Evolutionary conservation across 2,888 invertebrate species (phyloP), one percentile per base, ranked within the genome.

Genomic region (Synergus laeviventris): DNA sequence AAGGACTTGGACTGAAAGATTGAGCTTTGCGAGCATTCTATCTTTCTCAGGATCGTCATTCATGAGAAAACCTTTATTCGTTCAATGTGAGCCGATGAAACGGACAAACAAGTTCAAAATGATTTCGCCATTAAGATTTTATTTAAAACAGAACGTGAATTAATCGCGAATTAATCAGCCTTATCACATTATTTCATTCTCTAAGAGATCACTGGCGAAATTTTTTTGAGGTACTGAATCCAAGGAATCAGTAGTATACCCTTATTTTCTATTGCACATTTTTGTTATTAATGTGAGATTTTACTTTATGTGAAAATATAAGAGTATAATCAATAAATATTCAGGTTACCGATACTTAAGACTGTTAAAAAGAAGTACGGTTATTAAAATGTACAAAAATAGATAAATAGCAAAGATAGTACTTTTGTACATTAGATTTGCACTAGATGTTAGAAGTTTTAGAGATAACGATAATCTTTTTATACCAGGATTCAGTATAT

Each of bases 1-100:
- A 83, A 88, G 81, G 84, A 85, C 86, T 83, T n/a, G 18, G 62
- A 62, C 62, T 62, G 38, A 62, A 62, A 38, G 38, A 62, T 62
- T 18, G 38, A 38, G 49, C 49, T 70, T 70, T 70, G 16, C 49
- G 70, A 70, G 70, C 49, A 70, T 70, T 70, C 49, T 49, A 49
- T 70, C 70, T 70, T 70, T 70, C 70, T 70, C 70, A 49, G 49
- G 70, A 70, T 70, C 31, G 45, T 49, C 70, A 70, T 12, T 70
- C 49, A n/a, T 31, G 49, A 70, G 49, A 70, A 70, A 70, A 66
- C 45, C 42, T 36, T n/a, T 11, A 45, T 24, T 49, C 18, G 49
- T 31, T 66, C 12, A 49, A 49, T 45, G n/a, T 70, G 70, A 70
- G 70, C 49, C 49, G 70, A 70, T 49, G 70, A 70, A 54, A 70